Percentiles rank a stretch among this genome's conserved stretches.
Evolutionary conservation across 2,113 vertebrate genomes (phyloP).

Genomic region (Daboia siamensis): DNA sequence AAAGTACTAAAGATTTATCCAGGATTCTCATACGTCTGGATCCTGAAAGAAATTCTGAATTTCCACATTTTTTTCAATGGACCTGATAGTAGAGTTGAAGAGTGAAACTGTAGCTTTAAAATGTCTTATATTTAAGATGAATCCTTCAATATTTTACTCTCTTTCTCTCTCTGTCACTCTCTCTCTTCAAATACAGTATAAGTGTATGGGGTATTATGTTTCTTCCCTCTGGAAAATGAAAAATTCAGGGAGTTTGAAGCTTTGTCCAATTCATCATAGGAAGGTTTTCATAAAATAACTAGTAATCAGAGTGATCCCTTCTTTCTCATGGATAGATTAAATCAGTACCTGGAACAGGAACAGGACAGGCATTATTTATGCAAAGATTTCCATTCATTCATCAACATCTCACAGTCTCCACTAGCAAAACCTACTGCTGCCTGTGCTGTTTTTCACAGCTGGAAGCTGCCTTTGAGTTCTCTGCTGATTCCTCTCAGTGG

Average conservation of each 20-base stretch:
- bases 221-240: not conserved
- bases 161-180: not conserved
- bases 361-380: not conserved
- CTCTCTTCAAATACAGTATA: not conserved
- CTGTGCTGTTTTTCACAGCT: constrained; percentile 30
- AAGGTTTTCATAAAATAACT: not conserved
- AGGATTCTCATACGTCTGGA: not conserved
- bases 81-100: not conserved
- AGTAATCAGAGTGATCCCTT: not conserved
- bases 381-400: not conserved
- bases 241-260: not conserved
- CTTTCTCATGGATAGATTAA: not conserved
- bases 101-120: not conserved
- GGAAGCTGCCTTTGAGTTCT: constrained; percentile 38
- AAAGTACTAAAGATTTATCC: not conserved
- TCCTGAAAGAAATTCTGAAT: not conserved
- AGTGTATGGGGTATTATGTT: not conserved
- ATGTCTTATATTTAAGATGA: not conserved
- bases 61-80: not conserved
- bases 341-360: not conserved
- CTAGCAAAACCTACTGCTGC: not conserved
- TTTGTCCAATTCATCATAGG: not conserved
- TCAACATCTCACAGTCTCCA: not conserved
- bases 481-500: constrained; percentile 48
- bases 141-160: not conserved